phyloP scores from a whole-genome alignment of 2,888 invertebrate species.

The Drosophila pegasa region DNA sequence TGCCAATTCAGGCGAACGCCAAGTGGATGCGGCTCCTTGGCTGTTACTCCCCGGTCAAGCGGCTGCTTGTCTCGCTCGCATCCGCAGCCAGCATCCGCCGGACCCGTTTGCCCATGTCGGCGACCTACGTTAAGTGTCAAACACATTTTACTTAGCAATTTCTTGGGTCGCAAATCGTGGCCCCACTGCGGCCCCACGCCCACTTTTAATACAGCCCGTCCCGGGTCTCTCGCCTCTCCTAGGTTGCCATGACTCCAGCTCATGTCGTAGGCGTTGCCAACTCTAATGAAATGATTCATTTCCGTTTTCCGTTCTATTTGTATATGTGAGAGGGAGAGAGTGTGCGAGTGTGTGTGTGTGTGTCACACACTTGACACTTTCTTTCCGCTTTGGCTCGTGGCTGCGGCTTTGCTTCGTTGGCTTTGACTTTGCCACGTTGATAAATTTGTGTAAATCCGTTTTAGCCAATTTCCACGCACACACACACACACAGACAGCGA shows the following conservation, averaged over 20 bases:
- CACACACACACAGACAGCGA: conserved; percentile 20
- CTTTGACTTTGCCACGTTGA: conserved; percentile 76
- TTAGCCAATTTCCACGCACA: conserved; percentile 76
- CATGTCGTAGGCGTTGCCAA: conserved; percentile 79
- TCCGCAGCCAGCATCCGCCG: conserved; percentile 7
- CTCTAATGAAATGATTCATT: conserved; percentile 84
- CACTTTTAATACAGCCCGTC: neutral
- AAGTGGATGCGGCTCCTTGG: conserved; percentile 3
- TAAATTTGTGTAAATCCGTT: conserved; percentile 83
- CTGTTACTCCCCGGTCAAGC: conserved; percentile 50
- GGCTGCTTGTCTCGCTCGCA: conserved; percentile 26
- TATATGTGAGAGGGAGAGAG: conserved; percentile 16
- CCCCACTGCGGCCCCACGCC: conserved; percentile 20
- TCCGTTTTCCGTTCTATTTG: conserved; percentile 77
- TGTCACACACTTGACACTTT: conserved; percentile 77
- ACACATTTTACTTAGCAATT: conserved; percentile 76
- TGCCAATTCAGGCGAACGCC: conserved; percentile 1
- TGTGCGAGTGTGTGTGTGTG: conserved; percentile 24
- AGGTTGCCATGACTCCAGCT: conserved; percentile 60
- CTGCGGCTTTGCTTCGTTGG: conserved; percentile 65
- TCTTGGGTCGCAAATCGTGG: conserved; percentile 71
- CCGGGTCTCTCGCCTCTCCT: conserved; percentile 10
- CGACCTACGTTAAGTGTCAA: conserved; percentile 78
- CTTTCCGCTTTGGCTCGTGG: conserved; percentile 63
- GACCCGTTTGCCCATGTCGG: conserved; percentile 30